Conservation (phyloP, 1,140 invertebrate species). For the Pantala flavescens region DNA sequence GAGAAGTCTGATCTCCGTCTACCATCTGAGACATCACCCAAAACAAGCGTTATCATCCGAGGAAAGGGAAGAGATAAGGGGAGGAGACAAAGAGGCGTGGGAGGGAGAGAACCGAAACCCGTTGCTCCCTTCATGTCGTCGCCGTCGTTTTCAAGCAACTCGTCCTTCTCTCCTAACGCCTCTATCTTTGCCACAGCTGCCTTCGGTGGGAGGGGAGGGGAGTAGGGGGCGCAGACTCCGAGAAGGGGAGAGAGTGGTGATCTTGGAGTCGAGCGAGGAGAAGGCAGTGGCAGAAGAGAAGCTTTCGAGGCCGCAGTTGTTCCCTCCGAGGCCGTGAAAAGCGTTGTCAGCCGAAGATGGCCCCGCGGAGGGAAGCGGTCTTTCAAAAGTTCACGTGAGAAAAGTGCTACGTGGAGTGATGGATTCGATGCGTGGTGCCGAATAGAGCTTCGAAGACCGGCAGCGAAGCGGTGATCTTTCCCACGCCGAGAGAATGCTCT, state of each 20-base stretch:
- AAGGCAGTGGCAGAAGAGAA: no score
- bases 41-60: neutral
- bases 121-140: neutral
- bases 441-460: neutral
- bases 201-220: neutral
- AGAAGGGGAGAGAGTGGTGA: neutral
- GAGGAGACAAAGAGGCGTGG: neutral
- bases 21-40: slow-evolving; percentile 2
- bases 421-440: no score
- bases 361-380: neutral
- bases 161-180: neutral
- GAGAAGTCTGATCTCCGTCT: slow-evolving; percentile 7
- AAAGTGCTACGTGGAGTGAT: no score
- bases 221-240: neutral
- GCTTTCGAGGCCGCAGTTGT: no score
- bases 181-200: slow-evolving; percentile 7
- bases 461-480: neutral
- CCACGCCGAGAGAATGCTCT: no score
- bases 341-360: neutral
- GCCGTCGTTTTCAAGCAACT: neutral
- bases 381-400: no score
- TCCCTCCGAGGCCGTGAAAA: neutral
- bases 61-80: neutral
- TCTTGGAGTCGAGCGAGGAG: neutral
- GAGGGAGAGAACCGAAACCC: neutral